phyloP scores from a whole-genome alignment of 2,797 vertebrate species.

The Staurois parvus region DNA sequence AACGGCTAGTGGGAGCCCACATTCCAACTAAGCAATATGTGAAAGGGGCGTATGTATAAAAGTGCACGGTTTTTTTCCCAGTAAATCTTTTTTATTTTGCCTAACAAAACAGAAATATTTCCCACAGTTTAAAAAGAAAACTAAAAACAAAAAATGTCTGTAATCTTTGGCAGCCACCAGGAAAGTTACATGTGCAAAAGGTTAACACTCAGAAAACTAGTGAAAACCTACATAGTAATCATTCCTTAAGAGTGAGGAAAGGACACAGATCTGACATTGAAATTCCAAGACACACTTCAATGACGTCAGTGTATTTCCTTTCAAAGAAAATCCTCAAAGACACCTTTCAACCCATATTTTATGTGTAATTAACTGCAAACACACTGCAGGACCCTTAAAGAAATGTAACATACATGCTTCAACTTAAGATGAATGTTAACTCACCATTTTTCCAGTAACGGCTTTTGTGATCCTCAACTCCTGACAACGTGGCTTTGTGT shows the following conservation, averaged over 20 bases:
- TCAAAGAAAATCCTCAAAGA: not conserved
- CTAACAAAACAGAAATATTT: too few relatives aligned
- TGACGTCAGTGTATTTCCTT: not conserved
- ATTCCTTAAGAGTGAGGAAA: not conserved
- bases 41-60: too few relatives aligned
- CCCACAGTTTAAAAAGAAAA: too few relatives aligned
- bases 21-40: too few relatives aligned
- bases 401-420: not conserved
- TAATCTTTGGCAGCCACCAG: too few relatives aligned
- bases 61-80: too few relatives aligned
- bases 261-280: not conserved
- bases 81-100: too few relatives aligned
- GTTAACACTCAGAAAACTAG: not conserved
- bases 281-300: not conserved
- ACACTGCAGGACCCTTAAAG: not conserved
- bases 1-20: too few relatives aligned
- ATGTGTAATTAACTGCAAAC: too few relatives aligned
- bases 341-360: too few relatives aligned
- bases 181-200: not conserved
- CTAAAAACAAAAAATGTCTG: too few relatives aligned
- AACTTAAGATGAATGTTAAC: not conserved
- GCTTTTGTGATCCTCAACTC: not conserved
- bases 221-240: not conserved
- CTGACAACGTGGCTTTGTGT: not conserved
- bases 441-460: slow-evolving; percentile 55